Conservation (phyloP, 2,888 invertebrate species). For the Nemurella pictetii region DNA sequence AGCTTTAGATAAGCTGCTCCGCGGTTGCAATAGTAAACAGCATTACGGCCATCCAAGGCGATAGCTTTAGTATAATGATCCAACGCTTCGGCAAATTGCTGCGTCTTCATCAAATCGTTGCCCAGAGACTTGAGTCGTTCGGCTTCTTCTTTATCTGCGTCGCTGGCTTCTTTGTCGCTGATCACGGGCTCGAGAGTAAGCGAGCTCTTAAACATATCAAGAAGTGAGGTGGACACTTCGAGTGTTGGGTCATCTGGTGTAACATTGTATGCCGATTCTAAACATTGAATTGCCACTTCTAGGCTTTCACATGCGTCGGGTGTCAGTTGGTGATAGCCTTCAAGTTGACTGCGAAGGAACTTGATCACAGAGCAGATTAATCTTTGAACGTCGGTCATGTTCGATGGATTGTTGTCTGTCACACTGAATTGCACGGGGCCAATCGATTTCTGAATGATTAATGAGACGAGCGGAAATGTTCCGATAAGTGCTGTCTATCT, state of each 20-base stretch:
- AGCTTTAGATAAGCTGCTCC: constrained; percentile 94
- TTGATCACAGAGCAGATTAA: constrained; percentile 55
- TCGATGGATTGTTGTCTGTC: neutral
- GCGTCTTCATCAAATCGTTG: constrained; percentile 84
- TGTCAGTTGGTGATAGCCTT: constrained; percentile 45
- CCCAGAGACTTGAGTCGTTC: constrained; percentile 88
- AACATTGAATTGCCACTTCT: constrained; percentile 93
- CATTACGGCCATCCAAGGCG: constrained; percentile 80
- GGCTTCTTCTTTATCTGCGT: constrained; percentile 64
- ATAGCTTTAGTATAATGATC: constrained; percentile 86
- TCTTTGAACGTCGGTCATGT: constrained; percentile 46
- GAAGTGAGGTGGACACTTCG: constrained; percentile 50
- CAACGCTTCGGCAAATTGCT: constrained; percentile 79
- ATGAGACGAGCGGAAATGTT: neutral
- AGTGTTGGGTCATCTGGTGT: constrained; percentile 52
- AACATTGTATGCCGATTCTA: constrained; percentile 87
- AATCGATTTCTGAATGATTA: neutral
- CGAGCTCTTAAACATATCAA: constrained; percentile 50
- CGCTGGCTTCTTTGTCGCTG: constrained; percentile 50
- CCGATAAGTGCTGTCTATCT: neutral
- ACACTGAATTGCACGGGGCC: neutral
- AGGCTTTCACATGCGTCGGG: constrained; percentile 70
- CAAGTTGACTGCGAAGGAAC: constrained; percentile 54
- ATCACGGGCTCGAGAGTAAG: constrained; percentile 50
- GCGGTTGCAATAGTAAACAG: constrained; percentile 95